Percentiles rank a stretch among this genome's conserved stretches.
Conservation (phyloP, 2,888 invertebrate species). For the Eurois occulta region DNA sequence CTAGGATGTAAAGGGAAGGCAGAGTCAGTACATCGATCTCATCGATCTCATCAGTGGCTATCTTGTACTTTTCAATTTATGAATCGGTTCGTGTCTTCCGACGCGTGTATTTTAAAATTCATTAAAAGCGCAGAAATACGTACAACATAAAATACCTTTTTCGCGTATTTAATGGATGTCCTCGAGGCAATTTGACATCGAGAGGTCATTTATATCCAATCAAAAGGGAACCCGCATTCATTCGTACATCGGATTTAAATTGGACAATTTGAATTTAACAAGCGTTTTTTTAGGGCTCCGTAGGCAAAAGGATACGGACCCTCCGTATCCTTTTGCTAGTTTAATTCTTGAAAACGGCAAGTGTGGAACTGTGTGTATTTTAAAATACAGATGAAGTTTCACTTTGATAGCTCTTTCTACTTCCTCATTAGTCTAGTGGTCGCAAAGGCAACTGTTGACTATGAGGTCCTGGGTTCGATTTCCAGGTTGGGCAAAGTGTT, state of each 20-base stretch:
- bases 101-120: slow-evolving; percentile 11
- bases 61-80: no score
- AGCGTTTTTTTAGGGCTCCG: slow-evolving; percentile 28
- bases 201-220: slow-evolving; percentile 61
- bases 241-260: slow-evolving; percentile 47
- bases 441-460: not conserved
- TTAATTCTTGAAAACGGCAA: not conserved
- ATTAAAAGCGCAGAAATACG: slow-evolving; percentile 26
- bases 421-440: not conserved
- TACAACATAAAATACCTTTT: slow-evolving; percentile 34
- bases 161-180: slow-evolving; percentile 43
- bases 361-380: not conserved
- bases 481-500: not conserved
- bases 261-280: slow-evolving; percentile 53
- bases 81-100: not conserved
- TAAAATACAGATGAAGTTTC: not conserved
- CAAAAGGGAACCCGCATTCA: slow-evolving; percentile 46
- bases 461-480: not conserved
- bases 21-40: no score
- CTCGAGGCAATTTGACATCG: slow-evolving; percentile 61
- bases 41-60: no score
- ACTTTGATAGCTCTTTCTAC: not conserved
- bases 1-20: no score
- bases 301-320: not conserved
- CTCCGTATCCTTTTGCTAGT: slow-evolving; percentile 7